Base-by-base conservation (phyloP, 2,888 invertebrate species). In the Scaptomyza reducta region DNA sequence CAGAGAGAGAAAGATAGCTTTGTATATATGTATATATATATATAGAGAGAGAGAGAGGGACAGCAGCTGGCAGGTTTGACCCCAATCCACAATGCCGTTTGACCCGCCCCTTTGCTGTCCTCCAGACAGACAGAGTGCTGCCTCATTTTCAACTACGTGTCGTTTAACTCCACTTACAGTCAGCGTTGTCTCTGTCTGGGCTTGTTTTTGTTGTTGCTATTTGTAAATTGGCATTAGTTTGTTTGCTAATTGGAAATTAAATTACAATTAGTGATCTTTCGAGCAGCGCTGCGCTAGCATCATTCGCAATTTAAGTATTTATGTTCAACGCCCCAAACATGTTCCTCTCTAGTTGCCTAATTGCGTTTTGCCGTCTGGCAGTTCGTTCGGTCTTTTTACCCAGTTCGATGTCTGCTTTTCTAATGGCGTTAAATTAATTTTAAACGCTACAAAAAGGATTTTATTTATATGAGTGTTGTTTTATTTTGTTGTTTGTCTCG, bases 181-280 rank as follows among this genome's bases (percentile, higher is more conserved):
- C 44, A 47, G 49, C 50, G 18, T 42, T 47, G 55, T 16, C 29
- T 45, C 47, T 25, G 11, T 47, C 38, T 10, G 40, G 5, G 40
- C 16, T 38, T 38, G n/a, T 67, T 57, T 35, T 51, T 55, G 14
- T 14, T 79, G 69, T 73, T 81, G 59, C 58, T 56, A 70, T 74
- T 78, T 70, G 72, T 71, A 88, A 86, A 81, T 83, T 87, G 76
- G 82, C 79, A 87, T 89, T 83, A 89, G 89, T 89, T 89, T 89
- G 89, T 89, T 90, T 90, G 88, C 89, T 90, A 90, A 90, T 90
- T 90, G 89, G 88, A 90, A 90, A 90, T 90, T 90, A 90, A 90
- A 90, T 90, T 90, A 90, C 90, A 90, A 90, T 90, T 90, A 90
- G 88, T 88, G 89, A 89, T 86, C 87, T 85, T 86, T 83, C 40